These are phyloP conservation scores for Tribolium castaneum DNA, from an alignment of 1,140 invertebrate species.

Conservation along the genomic window DNA sequence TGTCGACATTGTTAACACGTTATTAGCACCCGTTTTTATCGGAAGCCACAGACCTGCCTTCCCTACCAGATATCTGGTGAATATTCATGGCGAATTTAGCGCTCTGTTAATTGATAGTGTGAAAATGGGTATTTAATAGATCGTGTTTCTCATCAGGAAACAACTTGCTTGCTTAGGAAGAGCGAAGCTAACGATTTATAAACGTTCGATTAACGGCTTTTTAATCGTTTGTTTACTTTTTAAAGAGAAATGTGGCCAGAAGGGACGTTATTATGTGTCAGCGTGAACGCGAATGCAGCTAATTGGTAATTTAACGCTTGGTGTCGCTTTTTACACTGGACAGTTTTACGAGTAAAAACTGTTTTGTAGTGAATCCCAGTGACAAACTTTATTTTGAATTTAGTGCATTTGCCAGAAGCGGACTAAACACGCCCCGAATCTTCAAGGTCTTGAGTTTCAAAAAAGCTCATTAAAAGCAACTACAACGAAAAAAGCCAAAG, in stretches of 20 bases:
- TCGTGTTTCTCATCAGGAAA: constrained; percentile 43
- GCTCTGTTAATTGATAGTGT: constrained; percentile 53
- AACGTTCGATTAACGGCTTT: constrained; percentile 31
- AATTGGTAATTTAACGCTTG: constrained; percentile 31
- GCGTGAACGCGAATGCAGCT: not conserved
- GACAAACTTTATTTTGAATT: not conserved
- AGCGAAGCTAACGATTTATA: constrained; percentile 6
- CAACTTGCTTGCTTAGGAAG: constrained; percentile 24
- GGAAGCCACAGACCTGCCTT: constrained; percentile 36
- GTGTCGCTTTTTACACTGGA: not conserved
- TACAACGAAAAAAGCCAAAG: too few species aligned
- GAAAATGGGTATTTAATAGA: constrained; percentile 53
- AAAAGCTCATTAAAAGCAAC: too few species aligned
- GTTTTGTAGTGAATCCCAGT: not conserved
- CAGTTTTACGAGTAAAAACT: not conserved
- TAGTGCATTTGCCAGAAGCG: too few species aligned
- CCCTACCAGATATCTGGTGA: constrained; percentile 47
- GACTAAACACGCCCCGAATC: too few species aligned
- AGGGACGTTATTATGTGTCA: not conserved
- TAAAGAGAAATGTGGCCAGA: not conserved
- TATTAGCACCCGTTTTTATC: constrained; percentile 46
- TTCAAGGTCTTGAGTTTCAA: too few species aligned
- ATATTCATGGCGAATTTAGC: constrained; percentile 53
- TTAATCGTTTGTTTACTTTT: constrained; percentile 33
- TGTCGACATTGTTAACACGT: constrained; percentile 39